A percentile compares a stretch with the other conserved stretches of the same genome.
Conservation (phyloP, 2,113 vertebrate genomes). For the Alces alces region DNA sequence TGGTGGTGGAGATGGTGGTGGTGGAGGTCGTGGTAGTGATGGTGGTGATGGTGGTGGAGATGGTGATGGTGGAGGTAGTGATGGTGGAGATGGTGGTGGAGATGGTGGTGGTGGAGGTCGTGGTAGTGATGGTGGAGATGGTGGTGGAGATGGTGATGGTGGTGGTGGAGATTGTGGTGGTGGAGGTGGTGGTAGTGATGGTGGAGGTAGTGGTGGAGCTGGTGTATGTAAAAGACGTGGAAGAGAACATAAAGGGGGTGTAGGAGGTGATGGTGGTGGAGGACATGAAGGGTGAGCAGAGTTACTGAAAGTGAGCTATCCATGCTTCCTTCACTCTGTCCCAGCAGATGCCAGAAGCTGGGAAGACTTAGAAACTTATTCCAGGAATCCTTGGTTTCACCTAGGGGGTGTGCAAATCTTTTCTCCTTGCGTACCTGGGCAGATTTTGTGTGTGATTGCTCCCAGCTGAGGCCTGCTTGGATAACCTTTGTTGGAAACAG, state of each 20-base stretch:
- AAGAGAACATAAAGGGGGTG: background rate
- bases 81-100: accelerated
- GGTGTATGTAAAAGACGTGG: background rate
- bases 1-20: accelerated
- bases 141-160: accelerated
- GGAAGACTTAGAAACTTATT: background rate
- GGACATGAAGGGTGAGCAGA: background rate
- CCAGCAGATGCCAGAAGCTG: background rate
- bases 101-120: no score
- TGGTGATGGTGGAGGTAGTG: accelerated
- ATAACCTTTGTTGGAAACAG: background rate
- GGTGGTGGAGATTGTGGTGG: accelerated
- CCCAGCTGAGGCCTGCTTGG: background rate
- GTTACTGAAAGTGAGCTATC: background rate
- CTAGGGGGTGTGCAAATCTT: background rate
- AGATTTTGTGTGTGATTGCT: background rate
- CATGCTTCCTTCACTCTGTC: background rate
- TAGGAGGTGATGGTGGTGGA: background rate
- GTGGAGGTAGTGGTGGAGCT: background rate
- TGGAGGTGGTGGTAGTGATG: accelerated
- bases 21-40: accelerated
- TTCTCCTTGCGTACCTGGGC: background rate
- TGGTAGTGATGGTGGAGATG: accelerated
- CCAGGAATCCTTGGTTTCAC: background rate
- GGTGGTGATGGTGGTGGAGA: accelerated